These are phyloP conservation scores for Bombus huntii DNA, from an alignment of 1,140 invertebrate species.

Conservation along the genomic window DNA sequence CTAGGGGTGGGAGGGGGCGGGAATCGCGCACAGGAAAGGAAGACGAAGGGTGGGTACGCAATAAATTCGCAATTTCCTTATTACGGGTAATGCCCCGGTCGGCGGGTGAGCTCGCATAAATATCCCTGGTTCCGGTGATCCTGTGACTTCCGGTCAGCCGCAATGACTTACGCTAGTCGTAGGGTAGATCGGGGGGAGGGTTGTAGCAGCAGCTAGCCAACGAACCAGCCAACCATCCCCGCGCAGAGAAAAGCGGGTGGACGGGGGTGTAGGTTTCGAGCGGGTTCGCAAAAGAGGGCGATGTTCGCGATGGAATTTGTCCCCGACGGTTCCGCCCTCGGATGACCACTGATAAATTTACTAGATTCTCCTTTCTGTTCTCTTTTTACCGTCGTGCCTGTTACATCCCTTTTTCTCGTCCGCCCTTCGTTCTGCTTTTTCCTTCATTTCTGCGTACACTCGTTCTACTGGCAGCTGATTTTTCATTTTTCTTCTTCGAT, in stretches of 20 bases:
- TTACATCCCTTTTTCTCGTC: neutral
- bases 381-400: conserved; percentile 35
- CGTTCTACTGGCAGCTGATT: too few relatives aligned
- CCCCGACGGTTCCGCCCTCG: conserved; percentile 72
- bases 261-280: conserved; percentile 48
- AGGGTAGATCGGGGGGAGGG: conserved; percentile 28
- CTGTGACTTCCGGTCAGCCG: conserved; percentile 78
- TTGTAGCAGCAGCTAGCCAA: conserved; percentile 44
- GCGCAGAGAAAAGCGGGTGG: neutral
- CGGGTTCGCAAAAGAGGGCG: conserved; percentile 70
- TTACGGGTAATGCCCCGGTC: conserved; percentile 83
- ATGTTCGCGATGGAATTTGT: conserved; percentile 77
- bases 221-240: conserved; percentile 33
- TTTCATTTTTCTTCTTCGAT: neutral
- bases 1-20: conserved; percentile 4
- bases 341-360: conserved; percentile 79
- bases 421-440: neutral
- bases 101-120: conserved; percentile 80
- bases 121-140: conserved; percentile 82
- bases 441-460: neutral
- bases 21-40: conserved; percentile 44
- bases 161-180: conserved; percentile 77
- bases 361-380: conserved; percentile 61
- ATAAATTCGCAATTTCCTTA: conserved; percentile 84
- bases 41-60: conserved; percentile 67